phyloP scores from a whole-genome alignment of 1,140 invertebrate species.

The Nasonia vitripennis region DNA sequence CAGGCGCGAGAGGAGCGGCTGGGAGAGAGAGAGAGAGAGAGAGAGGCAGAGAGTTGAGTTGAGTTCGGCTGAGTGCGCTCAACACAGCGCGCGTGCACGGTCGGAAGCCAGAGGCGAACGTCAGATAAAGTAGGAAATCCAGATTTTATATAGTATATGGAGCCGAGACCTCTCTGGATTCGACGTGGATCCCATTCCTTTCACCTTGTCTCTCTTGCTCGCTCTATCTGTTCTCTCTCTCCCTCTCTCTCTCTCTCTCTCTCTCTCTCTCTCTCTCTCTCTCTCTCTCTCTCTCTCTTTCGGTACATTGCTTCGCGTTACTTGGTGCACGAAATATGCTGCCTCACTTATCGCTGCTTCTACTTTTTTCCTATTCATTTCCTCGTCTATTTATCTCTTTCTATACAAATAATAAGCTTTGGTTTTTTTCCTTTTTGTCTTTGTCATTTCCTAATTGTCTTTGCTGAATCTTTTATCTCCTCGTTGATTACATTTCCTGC shows the following conservation, averaged over 20 bases:
- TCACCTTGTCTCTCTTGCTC: neutral
- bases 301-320: neutral
- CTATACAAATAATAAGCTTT: too few relatives aligned
- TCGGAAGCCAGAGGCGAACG: neutral
- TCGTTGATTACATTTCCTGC: too few relatives aligned
- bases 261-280: constrained; percentile 2
- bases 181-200: neutral
- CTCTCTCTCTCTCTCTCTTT: constrained; percentile 8
- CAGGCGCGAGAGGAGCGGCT: neutral
- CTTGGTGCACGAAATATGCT: neutral
- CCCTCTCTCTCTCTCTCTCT: neutral
- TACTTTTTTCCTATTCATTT: too few relatives aligned
- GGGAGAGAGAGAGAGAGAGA: neutral
- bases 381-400: neutral
- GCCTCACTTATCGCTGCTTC: too few relatives aligned
- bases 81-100: neutral
- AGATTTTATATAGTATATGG: constrained; percentile 7
- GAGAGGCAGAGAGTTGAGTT: neutral
- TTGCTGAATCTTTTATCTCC: too few relatives aligned
- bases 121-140: constrained; percentile 23
- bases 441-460: too few relatives aligned
- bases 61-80: neutral
- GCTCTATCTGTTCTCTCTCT: neutral
- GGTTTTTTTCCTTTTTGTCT: too few relatives aligned
- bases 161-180: neutral